phyloP scores from a whole-genome alignment of 2,888 invertebrate species.

The Gymnoscelis rufifasciata region DNA sequence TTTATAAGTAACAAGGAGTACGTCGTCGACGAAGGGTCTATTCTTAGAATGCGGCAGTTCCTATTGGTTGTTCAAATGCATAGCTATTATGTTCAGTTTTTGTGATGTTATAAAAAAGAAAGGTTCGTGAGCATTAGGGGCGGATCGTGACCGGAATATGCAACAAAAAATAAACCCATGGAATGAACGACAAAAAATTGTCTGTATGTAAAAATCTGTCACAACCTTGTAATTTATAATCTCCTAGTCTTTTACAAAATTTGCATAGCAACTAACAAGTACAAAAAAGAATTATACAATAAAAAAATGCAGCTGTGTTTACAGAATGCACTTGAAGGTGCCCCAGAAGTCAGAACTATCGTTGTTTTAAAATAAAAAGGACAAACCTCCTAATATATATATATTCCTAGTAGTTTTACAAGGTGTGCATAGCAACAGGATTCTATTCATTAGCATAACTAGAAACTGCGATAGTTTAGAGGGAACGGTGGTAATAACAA shows the following conservation, averaged over 20 bases:
- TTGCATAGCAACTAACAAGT: slow-evolving; percentile 13
- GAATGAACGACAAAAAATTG: background rate
- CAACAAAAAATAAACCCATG: slow-evolving; percentile 5
- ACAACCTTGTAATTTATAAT: slow-evolving; percentile 6
- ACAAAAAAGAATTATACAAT: too few relatives aligned
- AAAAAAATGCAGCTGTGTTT: too few relatives aligned
- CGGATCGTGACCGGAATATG: background rate
- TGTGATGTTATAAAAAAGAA: slow-evolving; percentile 4
- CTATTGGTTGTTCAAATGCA: slow-evolving; percentile 3
- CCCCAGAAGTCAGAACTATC: too few relatives aligned
- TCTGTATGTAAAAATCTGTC: background rate
- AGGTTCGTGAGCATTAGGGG: slow-evolving; percentile 5
- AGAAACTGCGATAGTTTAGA: background rate
- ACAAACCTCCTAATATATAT: background rate
- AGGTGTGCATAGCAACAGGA: slow-evolving; percentile 9
- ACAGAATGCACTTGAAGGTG: too few relatives aligned
- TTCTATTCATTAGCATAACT: background rate
- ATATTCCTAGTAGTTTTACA: slow-evolving; percentile 5
- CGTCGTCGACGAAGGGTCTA: background rate
- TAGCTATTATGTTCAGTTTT: slow-evolving; percentile 1
- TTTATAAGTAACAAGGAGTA: slow-evolving; percentile 28
- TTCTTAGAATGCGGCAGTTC: slow-evolving; percentile 10
- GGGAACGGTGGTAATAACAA: background rate
- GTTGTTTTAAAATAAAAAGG: too few relatives aligned
- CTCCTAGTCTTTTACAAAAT: slow-evolving; percentile 14